A percentile compares a stretch with the other conserved stretches of the same genome.
These are phyloP conservation scores for Nemoura dubitans DNA, from an alignment of 2,888 invertebrate species.

Conservation along the genomic window DNA sequence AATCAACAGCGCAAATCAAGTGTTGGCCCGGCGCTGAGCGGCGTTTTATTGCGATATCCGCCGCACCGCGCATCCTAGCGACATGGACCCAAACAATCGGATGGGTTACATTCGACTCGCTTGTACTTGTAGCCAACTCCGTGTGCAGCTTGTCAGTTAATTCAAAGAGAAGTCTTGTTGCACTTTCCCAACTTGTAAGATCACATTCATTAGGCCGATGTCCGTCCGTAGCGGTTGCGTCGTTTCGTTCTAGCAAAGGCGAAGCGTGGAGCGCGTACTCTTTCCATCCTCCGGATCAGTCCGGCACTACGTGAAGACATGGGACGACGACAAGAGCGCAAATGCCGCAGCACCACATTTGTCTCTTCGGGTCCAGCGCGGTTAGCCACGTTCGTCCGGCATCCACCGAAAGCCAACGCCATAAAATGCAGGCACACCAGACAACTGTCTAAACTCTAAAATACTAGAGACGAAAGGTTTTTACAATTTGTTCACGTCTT, in stretches of 20 bases:
- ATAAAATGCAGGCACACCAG: constrained; percentile 16
- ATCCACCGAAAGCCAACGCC: not conserved
- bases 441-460: not conserved
- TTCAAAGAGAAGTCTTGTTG: not conserved
- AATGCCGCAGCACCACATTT: not conserved
- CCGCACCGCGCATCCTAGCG: not conserved
- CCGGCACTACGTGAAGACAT: not conserved
- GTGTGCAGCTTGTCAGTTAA: not conserved
- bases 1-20: not conserved
- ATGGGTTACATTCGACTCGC: not conserved
- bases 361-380: not conserved
- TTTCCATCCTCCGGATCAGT: not conserved
- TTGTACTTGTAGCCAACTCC: not conserved
- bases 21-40: not conserved
- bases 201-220: not conserved
- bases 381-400: not conserved
- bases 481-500: constrained; percentile 31
- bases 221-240: not conserved
- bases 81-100: not conserved
- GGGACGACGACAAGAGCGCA: not conserved
- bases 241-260: not conserved
- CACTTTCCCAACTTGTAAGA: not conserved
- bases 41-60: not conserved
- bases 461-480: not conserved
- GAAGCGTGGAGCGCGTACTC: not conserved